phyloP scores from a whole-genome alignment of 2,797 vertebrate species.

The Oreonectes daqikongensis region DNA sequence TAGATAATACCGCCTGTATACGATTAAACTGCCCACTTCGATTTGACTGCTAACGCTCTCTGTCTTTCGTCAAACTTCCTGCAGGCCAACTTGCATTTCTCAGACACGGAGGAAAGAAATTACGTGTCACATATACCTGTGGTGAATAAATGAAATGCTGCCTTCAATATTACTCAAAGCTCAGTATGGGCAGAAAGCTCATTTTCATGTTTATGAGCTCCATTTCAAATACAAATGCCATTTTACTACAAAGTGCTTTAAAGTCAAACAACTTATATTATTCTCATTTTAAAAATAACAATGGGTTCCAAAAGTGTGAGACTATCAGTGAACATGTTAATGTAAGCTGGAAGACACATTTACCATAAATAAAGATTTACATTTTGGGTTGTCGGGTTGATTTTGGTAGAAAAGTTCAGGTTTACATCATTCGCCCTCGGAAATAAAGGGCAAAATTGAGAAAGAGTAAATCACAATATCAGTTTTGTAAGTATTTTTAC shows the following conservation, averaged over 20 bases:
- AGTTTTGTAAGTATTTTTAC: too few species aligned
- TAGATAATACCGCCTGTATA: constrained; percentile 67
- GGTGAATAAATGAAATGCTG: constrained; percentile 51
- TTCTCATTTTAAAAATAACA: constrained; percentile 12
- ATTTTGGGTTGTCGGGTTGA: not conserved
- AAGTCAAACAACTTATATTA: constrained; percentile 28
- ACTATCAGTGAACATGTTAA: not conserved
- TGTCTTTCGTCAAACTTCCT: constrained; percentile 46
- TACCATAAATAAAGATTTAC: not conserved
- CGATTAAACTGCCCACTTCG: constrained; percentile 65
- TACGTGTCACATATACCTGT: constrained; percentile 66
- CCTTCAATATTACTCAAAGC: constrained; percentile 55
- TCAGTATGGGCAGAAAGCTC: constrained; percentile 41
- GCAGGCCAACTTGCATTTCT: constrained; percentile 57
- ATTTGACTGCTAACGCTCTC: constrained; percentile 53
- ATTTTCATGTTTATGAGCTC: constrained; percentile 41
- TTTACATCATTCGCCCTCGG: too few species aligned
- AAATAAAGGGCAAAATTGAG: too few species aligned
- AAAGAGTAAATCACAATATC: too few species aligned
- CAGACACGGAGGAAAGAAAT: constrained; percentile 62
- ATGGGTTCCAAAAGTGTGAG: not conserved
- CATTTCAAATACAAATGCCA: constrained; percentile 25
- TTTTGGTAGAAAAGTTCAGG: too few species aligned
- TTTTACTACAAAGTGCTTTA: constrained; percentile 28
- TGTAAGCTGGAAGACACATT: not conserved